Percentiles rank a stretch among this genome's conserved stretches.
Evolutionary conservation across 2,797 vertebrate species (phyloP).

Genomic region (Epinephelus malabaricus): DNA sequence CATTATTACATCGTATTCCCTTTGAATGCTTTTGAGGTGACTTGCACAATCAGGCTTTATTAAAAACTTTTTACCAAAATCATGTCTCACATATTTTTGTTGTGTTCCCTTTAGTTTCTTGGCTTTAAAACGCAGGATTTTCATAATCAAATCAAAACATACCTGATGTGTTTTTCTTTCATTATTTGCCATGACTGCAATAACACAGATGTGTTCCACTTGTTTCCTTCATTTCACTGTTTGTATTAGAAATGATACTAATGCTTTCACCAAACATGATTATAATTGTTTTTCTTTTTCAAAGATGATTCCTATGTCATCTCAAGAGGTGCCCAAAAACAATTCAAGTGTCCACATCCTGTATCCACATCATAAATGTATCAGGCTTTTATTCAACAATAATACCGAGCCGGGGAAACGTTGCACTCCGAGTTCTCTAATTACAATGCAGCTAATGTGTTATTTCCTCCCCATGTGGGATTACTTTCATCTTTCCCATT

Average conservation of each 20-base stretch:
- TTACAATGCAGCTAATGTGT: conserved; percentile 87
- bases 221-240: conserved; percentile 25
- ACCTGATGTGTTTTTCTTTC: conserved; percentile 46
- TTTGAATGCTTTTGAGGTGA: conserved; percentile 53
- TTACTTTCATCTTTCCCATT: conserved; percentile 86
- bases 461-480: conserved; percentile 82
- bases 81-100: conserved; percentile 39
- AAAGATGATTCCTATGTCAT: conserved; percentile 54
- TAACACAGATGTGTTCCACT: conserved; percentile 34
- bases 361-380: conserved; percentile 68
- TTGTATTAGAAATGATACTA: conserved; percentile 31
- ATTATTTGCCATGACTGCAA: conserved; percentile 36
- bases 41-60: conserved; percentile 67
- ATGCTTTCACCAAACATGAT: conserved; percentile 40
- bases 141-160: conserved; percentile 43
- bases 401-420: conserved; percentile 77
- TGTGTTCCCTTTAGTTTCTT: conserved; percentile 43
- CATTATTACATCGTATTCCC: conserved; percentile 63
- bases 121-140: conserved; percentile 47
- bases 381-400: conserved; percentile 79
- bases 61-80: conserved; percentile 45
- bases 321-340: conserved; percentile 63
- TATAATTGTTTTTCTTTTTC: conserved; percentile 25
- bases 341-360: conserved; percentile 66
- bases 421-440: conserved; percentile 82